A percentile compares a stretch with the other conserved stretches of the same genome.
These are phyloP conservation scores for Eupleurogrammus muticus DNA, from an alignment of 2,797 vertebrate species.

Conservation along the genomic window DNA sequence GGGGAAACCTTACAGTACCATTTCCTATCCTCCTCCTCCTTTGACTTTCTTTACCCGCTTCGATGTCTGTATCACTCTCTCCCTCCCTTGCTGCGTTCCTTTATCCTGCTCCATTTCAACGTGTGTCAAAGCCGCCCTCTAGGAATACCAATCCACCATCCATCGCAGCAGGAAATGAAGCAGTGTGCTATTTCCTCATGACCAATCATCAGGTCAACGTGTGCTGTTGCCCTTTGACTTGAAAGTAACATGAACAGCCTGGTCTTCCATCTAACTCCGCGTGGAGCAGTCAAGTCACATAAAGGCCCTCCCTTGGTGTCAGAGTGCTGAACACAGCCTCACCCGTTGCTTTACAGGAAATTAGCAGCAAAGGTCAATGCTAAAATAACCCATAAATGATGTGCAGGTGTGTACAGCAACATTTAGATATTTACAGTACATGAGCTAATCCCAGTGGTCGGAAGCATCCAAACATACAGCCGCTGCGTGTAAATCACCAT, in stretches of 20 bases:
- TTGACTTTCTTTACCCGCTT: not conserved
- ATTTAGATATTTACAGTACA: conserved; percentile 43
- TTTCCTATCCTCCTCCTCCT: conserved; percentile 8
- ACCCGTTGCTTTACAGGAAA: conserved; percentile 39
- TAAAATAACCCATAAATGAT: conserved; percentile 49
- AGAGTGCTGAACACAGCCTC: conserved; percentile 32
- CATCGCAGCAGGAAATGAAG: conserved; percentile 36
- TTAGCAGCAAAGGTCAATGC: conserved; percentile 55
- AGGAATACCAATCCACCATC: conserved; percentile 29
- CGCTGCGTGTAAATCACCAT: conserved; percentile 8
- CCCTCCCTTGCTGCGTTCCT: conserved; percentile 1
- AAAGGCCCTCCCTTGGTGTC: conserved; percentile 43
- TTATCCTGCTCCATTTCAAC: conserved; percentile 17
- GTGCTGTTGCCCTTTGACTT: conserved; percentile 37
- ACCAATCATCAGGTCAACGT: conserved; percentile 47
- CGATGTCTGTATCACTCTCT: not conserved
- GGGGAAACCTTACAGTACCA: conserved; percentile 12
- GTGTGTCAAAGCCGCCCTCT: conserved; percentile 11
- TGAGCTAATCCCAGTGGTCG: conserved; percentile 21
- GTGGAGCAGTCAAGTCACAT: conserved; percentile 50
- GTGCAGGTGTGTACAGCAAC: conserved; percentile 23
- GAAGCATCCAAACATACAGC: conserved; percentile 18
- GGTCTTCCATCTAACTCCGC: conserved; percentile 36
- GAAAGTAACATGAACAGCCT: conserved; percentile 44
- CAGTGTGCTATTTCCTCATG: conserved; percentile 32